Evolutionary conservation across 2,888 invertebrate genomes (phyloP).

Genomic region (Pseudococcus jackbeardsleyi): DNA sequence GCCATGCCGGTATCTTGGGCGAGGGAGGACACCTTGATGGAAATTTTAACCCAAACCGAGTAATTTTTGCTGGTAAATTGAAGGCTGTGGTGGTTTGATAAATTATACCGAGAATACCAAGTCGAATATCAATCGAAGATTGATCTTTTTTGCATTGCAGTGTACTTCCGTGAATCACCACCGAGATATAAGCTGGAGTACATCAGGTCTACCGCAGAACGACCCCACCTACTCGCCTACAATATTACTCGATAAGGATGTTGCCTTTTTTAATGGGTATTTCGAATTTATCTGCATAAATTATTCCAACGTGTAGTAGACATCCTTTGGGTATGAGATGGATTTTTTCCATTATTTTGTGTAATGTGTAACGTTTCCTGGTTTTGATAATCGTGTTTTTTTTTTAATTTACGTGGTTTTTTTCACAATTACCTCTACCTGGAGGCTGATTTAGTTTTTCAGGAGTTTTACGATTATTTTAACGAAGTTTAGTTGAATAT

Average conservation of each 20-base stretch:
- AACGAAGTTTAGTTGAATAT: not conserved
- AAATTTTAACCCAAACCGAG: not conserved
- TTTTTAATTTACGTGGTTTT: not conserved
- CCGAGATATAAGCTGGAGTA: too few relatives aligned
- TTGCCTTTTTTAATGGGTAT: not conserved
- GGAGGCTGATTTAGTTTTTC: not conserved
- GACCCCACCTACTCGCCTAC: not conserved
- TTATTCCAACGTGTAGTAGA: not conserved
- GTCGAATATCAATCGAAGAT: not conserved
- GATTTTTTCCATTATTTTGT: not conserved
- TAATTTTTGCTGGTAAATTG: not conserved
- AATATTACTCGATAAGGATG: not conserved
- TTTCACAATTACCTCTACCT: too few relatives aligned
- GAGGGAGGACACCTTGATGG: slow-evolving; percentile 1
- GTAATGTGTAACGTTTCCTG: not conserved
- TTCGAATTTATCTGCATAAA: slow-evolving; percentile 11
- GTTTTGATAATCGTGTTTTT: slow-evolving; percentile 1
- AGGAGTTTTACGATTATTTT: not conserved
- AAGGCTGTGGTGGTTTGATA: not conserved
- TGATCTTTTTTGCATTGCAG: not conserved
- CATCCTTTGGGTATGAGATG: not conserved
- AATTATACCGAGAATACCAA: not conserved
- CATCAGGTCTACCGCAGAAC: not conserved
- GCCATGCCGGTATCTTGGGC: not conserved
- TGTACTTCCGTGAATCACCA: slow-evolving; percentile 23